Evolutionary conservation across 2,113 vertebrate genomes (phyloP).

Genomic region (Antechinus stuartii): DNA sequence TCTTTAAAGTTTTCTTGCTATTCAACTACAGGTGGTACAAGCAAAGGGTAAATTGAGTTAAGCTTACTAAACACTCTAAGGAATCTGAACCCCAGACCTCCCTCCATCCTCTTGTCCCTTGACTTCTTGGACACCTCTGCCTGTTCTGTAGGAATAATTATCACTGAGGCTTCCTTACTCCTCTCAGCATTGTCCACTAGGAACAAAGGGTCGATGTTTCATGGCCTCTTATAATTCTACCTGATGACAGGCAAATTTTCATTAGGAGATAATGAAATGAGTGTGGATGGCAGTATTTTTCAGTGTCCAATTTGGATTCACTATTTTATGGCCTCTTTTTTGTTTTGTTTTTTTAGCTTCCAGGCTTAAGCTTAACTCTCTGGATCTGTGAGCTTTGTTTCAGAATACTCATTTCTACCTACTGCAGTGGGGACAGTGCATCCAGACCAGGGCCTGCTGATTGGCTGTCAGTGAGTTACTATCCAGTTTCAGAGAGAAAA

Average conservation of each 20-base stretch:
- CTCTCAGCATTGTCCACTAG: background rate
- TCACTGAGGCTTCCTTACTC: background rate
- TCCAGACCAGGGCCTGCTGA: background rate
- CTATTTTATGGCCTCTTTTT: background rate
- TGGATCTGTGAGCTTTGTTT: background rate
- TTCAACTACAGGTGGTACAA: background rate
- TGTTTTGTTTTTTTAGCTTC: conserved; percentile 1
- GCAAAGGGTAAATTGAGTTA: too few species aligned
- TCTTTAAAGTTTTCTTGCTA: background rate
- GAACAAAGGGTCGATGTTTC: background rate
- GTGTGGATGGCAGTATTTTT: background rate
- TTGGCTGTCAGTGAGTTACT: background rate
- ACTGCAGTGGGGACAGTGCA: background rate
- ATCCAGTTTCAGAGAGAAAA: background rate
- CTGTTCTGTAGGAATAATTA: background rate
- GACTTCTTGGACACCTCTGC: background rate
- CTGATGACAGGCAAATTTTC: background rate
- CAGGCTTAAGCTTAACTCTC: background rate
- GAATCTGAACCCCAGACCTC: background rate
- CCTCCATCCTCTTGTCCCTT: background rate
- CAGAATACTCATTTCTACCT: conserved; percentile 20
- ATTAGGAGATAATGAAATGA: background rate
- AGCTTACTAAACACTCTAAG: background rate
- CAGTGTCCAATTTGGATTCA: background rate
- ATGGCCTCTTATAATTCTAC: background rate